Conservation (phyloP, 1,140 invertebrate genomes). For the Epicauta chinensis region DNA sequence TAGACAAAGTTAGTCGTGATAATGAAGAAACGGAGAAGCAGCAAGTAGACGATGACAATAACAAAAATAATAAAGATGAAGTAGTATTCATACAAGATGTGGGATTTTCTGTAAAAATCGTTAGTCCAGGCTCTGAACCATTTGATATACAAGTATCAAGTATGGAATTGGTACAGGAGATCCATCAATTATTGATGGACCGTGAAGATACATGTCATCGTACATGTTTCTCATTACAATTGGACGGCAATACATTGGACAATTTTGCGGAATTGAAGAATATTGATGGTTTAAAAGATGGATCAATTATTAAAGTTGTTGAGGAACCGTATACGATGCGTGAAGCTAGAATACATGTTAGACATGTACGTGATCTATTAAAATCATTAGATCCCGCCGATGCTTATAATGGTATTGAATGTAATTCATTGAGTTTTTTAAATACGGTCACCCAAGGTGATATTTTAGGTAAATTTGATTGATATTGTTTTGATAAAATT, state of each 20-base stretch:
- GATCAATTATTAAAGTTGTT: slow-evolving; percentile 87
- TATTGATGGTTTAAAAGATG: slow-evolving; percentile 92
- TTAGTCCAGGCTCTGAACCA: slow-evolving; percentile 79
- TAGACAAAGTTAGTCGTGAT: slow-evolving; percentile 34
- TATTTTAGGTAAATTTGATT: slow-evolving; percentile 60
- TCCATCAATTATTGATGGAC: slow-evolving; percentile 96
- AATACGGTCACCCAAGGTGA: slow-evolving; percentile 91
- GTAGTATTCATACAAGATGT: slow-evolving; percentile 90
- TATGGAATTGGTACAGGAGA: slow-evolving; percentile 98
- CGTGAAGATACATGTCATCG: slow-evolving; percentile 95
- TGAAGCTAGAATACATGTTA: slow-evolving; percentile 94
- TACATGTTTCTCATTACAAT: slow-evolving; percentile 95
- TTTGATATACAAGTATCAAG: slow-evolving; percentile 94
- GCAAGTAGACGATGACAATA: too few relatives aligned
- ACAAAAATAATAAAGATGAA: slow-evolving; percentile 64
- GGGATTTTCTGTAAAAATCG: slow-evolving; percentile 88
- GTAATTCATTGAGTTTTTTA: slow-evolving; percentile 91
- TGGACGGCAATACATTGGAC: slow-evolving; percentile 89
- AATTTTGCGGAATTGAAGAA: slow-evolving; percentile 97
- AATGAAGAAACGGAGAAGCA: slow-evolving; percentile 47
- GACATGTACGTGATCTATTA: slow-evolving; percentile 92
- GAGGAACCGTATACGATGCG: slow-evolving; percentile 97
- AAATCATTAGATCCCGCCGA: slow-evolving; percentile 91
- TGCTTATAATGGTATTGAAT: slow-evolving; percentile 92
- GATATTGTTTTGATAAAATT: not conserved